These are phyloP conservation scores for Prionailurus viverrinus DNA, from an alignment of 2,113 vertebrate genomes.

Conservation along the genomic window DNA sequence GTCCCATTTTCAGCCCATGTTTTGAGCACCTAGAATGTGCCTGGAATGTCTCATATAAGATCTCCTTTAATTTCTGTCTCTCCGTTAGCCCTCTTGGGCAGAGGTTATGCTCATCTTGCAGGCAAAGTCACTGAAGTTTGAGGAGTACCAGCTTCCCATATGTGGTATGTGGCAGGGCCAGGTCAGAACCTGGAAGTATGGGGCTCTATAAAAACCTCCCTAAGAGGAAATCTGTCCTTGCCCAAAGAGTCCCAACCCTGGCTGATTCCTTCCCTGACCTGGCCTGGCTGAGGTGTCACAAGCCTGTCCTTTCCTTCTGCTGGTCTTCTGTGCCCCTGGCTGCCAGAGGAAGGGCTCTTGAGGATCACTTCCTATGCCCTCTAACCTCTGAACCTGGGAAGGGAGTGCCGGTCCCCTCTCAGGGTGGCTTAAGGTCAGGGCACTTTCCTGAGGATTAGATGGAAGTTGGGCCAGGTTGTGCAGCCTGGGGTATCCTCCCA, in stretches of 20 bases:
- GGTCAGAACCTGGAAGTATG: background rate
- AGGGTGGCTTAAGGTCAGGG: background rate
- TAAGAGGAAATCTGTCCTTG: background rate
- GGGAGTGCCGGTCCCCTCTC: background rate
- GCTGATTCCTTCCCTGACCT: background rate
- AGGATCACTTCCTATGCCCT: background rate
- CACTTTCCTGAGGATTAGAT: background rate
- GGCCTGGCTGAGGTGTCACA: background rate
- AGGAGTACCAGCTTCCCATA: background rate
- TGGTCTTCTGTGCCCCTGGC: background rate
- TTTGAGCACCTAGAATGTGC: background rate
- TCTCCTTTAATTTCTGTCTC: constrained; percentile 37
- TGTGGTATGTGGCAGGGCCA: background rate
- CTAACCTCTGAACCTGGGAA: background rate
- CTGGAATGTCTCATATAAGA: background rate
- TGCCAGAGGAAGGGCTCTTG: background rate
- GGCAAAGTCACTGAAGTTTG: constrained; percentile 8
- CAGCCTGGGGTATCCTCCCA: background rate
- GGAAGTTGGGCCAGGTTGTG: background rate
- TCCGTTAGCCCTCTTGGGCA: background rate
- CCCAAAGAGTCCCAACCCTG: background rate
- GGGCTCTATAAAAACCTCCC: background rate
- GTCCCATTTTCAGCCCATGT: background rate
- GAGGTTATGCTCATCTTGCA: background rate
- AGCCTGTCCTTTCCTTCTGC: background rate